Evolutionary conservation across 2,888 invertebrate genomes (phyloP).

Genomic region (Trichopria drosophilae): DNA sequence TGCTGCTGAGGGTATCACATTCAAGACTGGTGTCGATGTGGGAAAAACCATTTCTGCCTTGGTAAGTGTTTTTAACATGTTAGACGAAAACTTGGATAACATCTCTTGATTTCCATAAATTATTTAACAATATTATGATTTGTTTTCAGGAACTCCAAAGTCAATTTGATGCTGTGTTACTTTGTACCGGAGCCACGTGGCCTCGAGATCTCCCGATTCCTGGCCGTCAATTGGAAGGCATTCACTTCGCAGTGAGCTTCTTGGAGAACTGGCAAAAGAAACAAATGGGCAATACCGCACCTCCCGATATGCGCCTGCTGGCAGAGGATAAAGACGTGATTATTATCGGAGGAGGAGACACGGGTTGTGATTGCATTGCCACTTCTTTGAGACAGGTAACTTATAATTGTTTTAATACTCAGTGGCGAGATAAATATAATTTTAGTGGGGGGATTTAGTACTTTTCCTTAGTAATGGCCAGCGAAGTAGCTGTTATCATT

Average conservation of each 20-base stretch:
- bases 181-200: conserved; percentile 95
- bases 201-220: conserved; percentile 87
- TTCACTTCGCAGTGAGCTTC: conserved; percentile 98
- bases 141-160: conserved; percentile 44
- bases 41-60: conserved; percentile 87
- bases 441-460: no score
- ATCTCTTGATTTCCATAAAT: not conserved
- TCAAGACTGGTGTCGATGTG: conserved; percentile 87
- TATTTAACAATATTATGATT: conserved; percentile 8
- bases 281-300: conserved; percentile 72
- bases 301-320: conserved; percentile 62
- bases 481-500: no score
- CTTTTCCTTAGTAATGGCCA: no score
- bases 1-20: conserved; percentile 84
- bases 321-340: conserved; percentile 95
- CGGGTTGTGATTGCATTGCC: conserved; percentile 96
- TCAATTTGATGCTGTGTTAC: conserved; percentile 75
- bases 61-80: conserved; percentile 25
- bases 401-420: conserved; percentile 11
- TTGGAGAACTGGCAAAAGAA: conserved; percentile 96
- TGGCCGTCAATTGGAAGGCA: conserved; percentile 87
- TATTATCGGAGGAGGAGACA: conserved; percentile 85
- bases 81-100: not conserved
- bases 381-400: conserved; percentile 82
- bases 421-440: no score